These are phyloP conservation scores for Actinia equina DNA, from an alignment of 64 coral and sea anemone genomes.

Conservation along the genomic window DNA sequence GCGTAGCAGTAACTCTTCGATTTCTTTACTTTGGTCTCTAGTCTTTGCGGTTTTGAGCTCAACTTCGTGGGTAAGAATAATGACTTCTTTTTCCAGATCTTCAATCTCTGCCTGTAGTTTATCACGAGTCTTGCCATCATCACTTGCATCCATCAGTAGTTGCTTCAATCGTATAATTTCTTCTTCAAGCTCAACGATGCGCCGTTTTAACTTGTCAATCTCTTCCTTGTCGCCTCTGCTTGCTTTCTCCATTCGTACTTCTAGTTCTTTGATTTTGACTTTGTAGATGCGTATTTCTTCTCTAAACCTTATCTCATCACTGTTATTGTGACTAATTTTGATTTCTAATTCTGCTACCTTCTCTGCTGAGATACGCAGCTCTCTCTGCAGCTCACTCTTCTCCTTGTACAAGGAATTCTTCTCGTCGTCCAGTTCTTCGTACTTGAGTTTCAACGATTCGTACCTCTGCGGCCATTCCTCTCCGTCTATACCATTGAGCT, in stretches of 20 bases:
- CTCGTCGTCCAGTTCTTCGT: slow-evolving; percentile 19
- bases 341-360: slow-evolving; percentile 22
- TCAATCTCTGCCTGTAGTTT: slow-evolving; percentile 6
- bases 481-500: neutral
- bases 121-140: slow-evolving; percentile 15
- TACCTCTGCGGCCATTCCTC: slow-evolving; percentile 31
- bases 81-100: slow-evolving; percentile 28
- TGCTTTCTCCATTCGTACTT: neutral
- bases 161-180: slow-evolving; percentile 16
- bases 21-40: neutral
- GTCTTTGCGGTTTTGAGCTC: neutral
- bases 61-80: slow-evolving; percentile 8
- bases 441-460: slow-evolving; percentile 31
- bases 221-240: neutral
- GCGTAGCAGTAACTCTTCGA: neutral
- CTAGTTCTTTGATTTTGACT: slow-evolving; percentile 1
- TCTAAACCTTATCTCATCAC: slow-evolving; percentile 5
- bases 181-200: slow-evolving; percentile 20
- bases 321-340: neutral
- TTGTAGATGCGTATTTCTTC: slow-evolving; percentile 7
- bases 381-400: slow-evolving; percentile 22
- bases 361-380: slow-evolving; percentile 8
- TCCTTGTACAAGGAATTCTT: slow-evolving; percentile 21
- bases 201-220: neutral
- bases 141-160: slow-evolving; percentile 16